Conservation (phyloP, 1,140 invertebrate species). For the Drosophila sproati region DNA sequence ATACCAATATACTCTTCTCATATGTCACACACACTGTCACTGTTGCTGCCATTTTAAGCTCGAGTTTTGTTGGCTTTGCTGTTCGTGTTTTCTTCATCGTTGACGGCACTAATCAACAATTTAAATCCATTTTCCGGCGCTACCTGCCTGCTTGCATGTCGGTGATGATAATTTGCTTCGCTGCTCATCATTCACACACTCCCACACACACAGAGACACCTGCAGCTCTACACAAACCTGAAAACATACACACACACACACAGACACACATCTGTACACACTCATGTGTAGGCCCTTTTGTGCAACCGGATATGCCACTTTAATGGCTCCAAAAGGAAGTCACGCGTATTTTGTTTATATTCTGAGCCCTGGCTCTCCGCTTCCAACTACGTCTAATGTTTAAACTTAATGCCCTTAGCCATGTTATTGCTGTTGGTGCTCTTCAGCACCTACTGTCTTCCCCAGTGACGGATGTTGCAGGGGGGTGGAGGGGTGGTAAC, state of each 20-base stretch:
- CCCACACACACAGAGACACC: conserved; percentile 8
- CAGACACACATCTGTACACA: neutral
- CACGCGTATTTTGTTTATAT: conserved; percentile 84
- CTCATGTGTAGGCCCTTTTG: conserved; percentile 36
- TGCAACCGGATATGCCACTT: conserved; percentile 73
- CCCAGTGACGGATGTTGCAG: conserved; percentile 42
- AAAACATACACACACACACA: conserved; percentile 1
- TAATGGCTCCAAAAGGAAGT: conserved; percentile 79
- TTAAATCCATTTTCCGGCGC: conserved; percentile 76
- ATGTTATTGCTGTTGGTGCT: conserved; percentile 6
- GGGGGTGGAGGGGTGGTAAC: too few relatives aligned
- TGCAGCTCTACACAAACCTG: neutral
- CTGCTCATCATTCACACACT: conserved; percentile 61
- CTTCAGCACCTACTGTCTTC: conserved; percentile 1
- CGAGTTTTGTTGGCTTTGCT: conserved; percentile 24
- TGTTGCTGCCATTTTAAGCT: conserved; percentile 20
- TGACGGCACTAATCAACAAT: conserved; percentile 78
- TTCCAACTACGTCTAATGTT: conserved; percentile 53
- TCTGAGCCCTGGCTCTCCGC: conserved; percentile 50
- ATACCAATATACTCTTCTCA: neutral
- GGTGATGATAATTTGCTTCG: conserved; percentile 49
- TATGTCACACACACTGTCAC: neutral
- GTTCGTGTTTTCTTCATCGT: conserved; percentile 49
- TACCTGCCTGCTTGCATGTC: conserved; percentile 25
- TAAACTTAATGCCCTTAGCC: conserved; percentile 46